Conservation (phyloP, 35 echinoderm and acorn worm species). For the Amphiura filiformis region DNA sequence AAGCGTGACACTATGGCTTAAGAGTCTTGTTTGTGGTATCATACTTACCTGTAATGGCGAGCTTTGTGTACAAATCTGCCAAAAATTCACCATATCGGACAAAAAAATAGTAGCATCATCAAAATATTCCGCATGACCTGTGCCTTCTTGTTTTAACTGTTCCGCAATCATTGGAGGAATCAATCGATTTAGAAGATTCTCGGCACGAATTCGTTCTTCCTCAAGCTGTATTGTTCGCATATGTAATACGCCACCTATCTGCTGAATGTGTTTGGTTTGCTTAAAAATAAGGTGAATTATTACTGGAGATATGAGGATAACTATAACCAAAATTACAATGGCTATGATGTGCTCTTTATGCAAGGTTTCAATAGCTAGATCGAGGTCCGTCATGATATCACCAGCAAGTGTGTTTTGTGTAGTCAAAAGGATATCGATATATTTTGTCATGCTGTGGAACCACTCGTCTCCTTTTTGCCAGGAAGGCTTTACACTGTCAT, state of each 20-base stretch:
- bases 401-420: slow-evolving; percentile 26
- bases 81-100: slow-evolving; percentile 70
- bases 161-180: slow-evolving; percentile 50
- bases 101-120: slow-evolving; percentile 73
- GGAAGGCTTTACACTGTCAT: neutral
- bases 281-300: slow-evolving; percentile 40
- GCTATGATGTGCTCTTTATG: slow-evolving; percentile 8
- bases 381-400: slow-evolving; percentile 39
- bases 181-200: slow-evolving; percentile 65
- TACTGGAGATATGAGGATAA: slow-evolving; percentile 22
- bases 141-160: slow-evolving; percentile 34
- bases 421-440: slow-evolving; percentile 42
- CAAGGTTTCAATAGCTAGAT: neutral
- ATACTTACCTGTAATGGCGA: slow-evolving; percentile 69
- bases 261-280: slow-evolving; percentile 45
- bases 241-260: slow-evolving; percentile 8
- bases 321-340: neutral
- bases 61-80: slow-evolving; percentile 43
- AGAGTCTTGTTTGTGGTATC: too few relatives aligned
- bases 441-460: slow-evolving; percentile 48
- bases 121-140: slow-evolving; percentile 44
- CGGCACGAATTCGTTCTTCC: slow-evolving; percentile 42
- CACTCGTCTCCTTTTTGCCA: slow-evolving; percentile 22
- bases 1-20: too few relatives aligned
- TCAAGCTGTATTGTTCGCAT: slow-evolving; percentile 29